These are phyloP conservation scores for Drosophila truncata DNA, from an alignment of 1,140 invertebrate species.

Conservation along the genomic window DNA sequence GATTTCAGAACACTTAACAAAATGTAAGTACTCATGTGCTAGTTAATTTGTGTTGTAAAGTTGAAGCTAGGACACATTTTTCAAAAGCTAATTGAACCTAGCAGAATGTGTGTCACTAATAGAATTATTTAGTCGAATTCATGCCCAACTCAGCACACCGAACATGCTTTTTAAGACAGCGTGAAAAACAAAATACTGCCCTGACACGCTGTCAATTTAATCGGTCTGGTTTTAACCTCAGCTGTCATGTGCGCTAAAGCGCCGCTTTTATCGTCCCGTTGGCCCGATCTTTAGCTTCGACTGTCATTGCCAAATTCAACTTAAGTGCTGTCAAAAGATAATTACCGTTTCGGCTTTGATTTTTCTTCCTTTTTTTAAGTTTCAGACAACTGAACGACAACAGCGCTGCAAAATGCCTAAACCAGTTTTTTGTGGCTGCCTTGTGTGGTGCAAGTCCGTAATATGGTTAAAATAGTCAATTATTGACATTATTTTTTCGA, in stretches of 20 bases:
- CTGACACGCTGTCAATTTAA: conserved; percentile 68
- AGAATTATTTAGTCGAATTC: conserved; percentile 13
- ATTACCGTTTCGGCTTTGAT: conserved; percentile 71
- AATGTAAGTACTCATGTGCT: no score
- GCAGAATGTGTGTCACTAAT: conserved; percentile 31
- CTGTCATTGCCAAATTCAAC: conserved; percentile 77
- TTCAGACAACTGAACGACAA: conserved; percentile 34
- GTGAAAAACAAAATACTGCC: conserved; percentile 47
- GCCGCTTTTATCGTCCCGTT: conserved; percentile 57
- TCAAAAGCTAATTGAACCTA: neutral
- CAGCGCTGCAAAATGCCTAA: conserved; percentile 33
- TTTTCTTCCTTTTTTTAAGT: conserved; percentile 38
- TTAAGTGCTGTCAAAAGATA: conserved; percentile 83
- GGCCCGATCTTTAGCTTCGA: conserved; percentile 55
- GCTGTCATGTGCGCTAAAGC: conserved; percentile 64
- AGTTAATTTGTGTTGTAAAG: neutral
- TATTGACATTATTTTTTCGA: conserved; percentile 20
- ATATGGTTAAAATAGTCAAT: conserved; percentile 41
- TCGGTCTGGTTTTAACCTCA: conserved; percentile 69
- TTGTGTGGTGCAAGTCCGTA: conserved; percentile 36
- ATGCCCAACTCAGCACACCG: conserved; percentile 16
- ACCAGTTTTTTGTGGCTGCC: conserved; percentile 51
- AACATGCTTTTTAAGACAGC: conserved; percentile 41
- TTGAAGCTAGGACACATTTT: neutral
- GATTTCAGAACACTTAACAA: no score